These are phyloP conservation scores for Ranitomeya variabilis DNA, from an alignment of 2,113 vertebrate genomes.

Conservation along the genomic window DNA sequence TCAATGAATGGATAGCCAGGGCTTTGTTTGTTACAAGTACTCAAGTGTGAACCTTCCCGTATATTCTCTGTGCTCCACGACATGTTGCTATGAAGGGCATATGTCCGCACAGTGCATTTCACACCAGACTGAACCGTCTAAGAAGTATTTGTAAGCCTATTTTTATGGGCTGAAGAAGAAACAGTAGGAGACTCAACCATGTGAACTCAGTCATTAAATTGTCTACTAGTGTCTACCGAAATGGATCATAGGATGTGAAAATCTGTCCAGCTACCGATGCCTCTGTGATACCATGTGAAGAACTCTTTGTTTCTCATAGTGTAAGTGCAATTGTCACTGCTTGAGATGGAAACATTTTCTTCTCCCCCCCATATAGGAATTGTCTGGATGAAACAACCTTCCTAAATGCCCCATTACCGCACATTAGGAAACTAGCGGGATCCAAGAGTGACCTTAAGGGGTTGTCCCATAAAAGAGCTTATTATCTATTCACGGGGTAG, in stretches of 20 bases:
- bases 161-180: not conserved
- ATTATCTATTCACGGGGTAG: too few species aligned
- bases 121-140: conserved; percentile 1
- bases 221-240: not conserved
- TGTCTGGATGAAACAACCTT: not conserved
- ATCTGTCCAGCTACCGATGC: not conserved
- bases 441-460: too few species aligned
- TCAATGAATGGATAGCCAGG: not conserved
- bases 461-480: too few species aligned
- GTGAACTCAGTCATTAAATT: conserved; percentile 28
- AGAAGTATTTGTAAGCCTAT: conserved; percentile 11
- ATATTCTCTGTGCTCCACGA: conserved; percentile 7
- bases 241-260: not conserved
- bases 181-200: conserved; percentile 4
- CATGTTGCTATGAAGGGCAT: not conserved
- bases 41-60: not conserved
- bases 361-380: not conserved
- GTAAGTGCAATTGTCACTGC: not conserved
- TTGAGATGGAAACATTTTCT: not conserved
- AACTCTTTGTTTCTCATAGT: not conserved
- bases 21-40: not conserved
- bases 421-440: too few species aligned
- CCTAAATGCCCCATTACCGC: too few species aligned
- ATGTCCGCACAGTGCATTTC: conserved; percentile 1
- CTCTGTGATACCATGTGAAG: not conserved